Percentiles rank a stretch among this genome's conserved stretches.
Evolutionary conservation across 2,113 vertebrate species (phyloP).

Genomic region (cat (Felis catus)): F.catus_Fca126_mat1.0 CM031416.1:108724001-108724500

Average conservation of each 20-base stretch:
- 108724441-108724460: neutral
- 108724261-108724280: neutral
- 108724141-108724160: neutral
- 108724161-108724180: slow-evolving; percentile 24
- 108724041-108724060: neutral
- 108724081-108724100: neutral
- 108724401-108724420: neutral
- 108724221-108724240: slow-evolving; percentile 19
- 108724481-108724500: neutral
- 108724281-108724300: neutral
- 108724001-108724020: neutral
- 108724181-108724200: slow-evolving; percentile 11
- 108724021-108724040: neutral
- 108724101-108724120: neutral
- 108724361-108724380: neutral
- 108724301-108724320: neutral
- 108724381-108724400: neutral
- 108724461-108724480: neutral
- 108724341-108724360: slow-evolving; percentile 30
- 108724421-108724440: neutral
- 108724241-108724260: slow-evolving; percentile 19
- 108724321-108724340: neutral
- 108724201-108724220: slow-evolving; percentile 1
- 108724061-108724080: neutral
- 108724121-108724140: neutral